Conservation (phyloP, 2,888 invertebrate species). For the Alviniconcha strummeri region DNA sequence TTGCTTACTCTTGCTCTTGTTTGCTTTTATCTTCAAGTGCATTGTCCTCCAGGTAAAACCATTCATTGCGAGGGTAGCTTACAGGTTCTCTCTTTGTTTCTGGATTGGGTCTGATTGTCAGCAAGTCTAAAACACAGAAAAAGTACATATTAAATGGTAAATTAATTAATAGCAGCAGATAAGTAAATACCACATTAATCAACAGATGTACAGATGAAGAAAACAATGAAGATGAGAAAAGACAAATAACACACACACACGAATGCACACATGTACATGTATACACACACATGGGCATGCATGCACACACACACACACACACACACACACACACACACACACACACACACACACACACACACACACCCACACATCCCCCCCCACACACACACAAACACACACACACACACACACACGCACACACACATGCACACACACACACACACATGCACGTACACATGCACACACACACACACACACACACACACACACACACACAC, state of each 20-base stretch:
- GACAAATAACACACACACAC: background rate
- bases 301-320: too few relatives aligned
- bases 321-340: too few relatives aligned
- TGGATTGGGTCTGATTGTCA: conserved; percentile 50
- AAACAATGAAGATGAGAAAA: too few relatives aligned
- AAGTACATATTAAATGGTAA: too few relatives aligned
- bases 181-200: too few relatives aligned
- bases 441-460: background rate
- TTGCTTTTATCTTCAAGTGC: conserved; percentile 58
- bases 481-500: conserved; percentile 13
- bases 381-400: background rate
- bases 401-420: conserved; percentile 2
- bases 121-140: conserved; percentile 57
- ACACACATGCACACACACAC: background rate
- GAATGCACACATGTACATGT: conserved; percentile 1
- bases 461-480: conserved; percentile 2
- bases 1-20: conserved; percentile 43
- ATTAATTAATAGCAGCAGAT: too few relatives aligned
- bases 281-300: background rate
- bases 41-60: conserved; percentile 71
- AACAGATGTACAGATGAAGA: too few relatives aligned
- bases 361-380: too few relatives aligned
- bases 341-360: too few relatives aligned
- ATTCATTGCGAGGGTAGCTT: conserved; percentile 66
- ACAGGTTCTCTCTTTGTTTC: conserved; percentile 45